Evolutionary conservation across 2,797 vertebrate genomes (phyloP), one percentile per base, ranked within the genome.

Genomic region (Apogon talboti): DNA sequence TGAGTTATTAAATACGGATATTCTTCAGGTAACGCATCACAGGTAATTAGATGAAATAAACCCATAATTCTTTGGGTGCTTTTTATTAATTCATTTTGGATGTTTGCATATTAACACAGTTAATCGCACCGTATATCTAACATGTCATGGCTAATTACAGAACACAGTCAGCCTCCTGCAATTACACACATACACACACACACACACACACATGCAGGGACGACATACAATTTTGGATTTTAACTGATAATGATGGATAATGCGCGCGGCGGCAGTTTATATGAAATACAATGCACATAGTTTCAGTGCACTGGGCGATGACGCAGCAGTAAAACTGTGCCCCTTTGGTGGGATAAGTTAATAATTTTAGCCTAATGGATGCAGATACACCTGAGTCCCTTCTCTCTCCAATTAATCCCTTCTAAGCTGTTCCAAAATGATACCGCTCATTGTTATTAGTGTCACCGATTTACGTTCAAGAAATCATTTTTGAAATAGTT

Each of bases 31-130:
- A 44, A 57, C 55, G 53, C 54, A 61, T 69, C 43, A 9, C 74
- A 76, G 63, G 73, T 81, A 78, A 85, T 87, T 77, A 79, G 71
- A 62, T 67, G 60, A 81, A 79, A 80, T 71, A 71, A 84, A 79
- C 60, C 71, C 66, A 47, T 86, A 61, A 75, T 73, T 79, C 71
- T 75, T 84, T 45, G 53, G 54, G 71, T 82, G 85, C 66, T 90
- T 89, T 82, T 82, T 90, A 83, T 90, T 87, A 90, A 92, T 90
- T 91, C 79, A 89, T 79, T 91, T 90, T 64, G 74, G 78, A 82
- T 92, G 91, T 90, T 92, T 92, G 87, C 85, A 90, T 92, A 92
- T 92, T 91, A 92, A 91, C 83, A 78, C 79, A 82, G 81, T 89
- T 94, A 91, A 93, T 92, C 84, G 66, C 80, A 76, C 59, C 33